phyloP scores from a whole-genome alignment of 2,113 vertebrate species.

The Carassius carassius region DNA sequence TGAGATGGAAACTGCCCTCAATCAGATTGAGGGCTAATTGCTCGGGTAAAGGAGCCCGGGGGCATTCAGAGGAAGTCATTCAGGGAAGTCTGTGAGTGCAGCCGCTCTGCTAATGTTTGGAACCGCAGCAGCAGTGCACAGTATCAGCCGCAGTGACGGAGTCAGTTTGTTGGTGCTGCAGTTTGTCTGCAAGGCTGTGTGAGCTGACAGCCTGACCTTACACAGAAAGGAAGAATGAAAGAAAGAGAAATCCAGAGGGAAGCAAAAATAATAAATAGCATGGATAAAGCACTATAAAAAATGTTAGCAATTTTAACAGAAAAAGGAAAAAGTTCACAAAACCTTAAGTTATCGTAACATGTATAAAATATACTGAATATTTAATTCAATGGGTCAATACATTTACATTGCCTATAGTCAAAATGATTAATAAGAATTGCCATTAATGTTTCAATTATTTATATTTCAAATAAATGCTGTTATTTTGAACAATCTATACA shows the following conservation, averaged over 20 bases:
- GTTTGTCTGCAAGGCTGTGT: slow-evolving; percentile 33
- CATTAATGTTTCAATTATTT: no score
- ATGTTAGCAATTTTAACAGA: not conserved
- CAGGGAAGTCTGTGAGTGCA: slow-evolving; percentile 9
- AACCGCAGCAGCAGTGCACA: not conserved
- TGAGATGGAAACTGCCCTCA: slow-evolving; percentile 62
- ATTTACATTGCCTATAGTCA: no score
- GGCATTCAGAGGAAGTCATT: slow-evolving; percentile 11
- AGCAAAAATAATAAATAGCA: slow-evolving; percentile 41
- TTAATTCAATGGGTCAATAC: no score
- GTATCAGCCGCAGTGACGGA: not conserved
- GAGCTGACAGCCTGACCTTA: slow-evolving; percentile 33
- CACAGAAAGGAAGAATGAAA: slow-evolving; percentile 6
- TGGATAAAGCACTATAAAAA: not conserved
- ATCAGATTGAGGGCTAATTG: slow-evolving; percentile 69
- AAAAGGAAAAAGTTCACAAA: not conserved
- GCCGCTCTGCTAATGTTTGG: not conserved
- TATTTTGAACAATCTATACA: no score
- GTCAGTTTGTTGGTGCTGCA: slow-evolving; percentile 16
- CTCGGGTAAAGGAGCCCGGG: slow-evolving; percentile 50
- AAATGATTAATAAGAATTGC: no score
- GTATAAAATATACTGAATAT: no score
- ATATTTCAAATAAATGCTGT: not conserved
- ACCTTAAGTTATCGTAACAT: not conserved
- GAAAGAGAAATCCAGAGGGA: slow-evolving; percentile 35